Base-by-base conservation (phyloP, 2,113 vertebrate species). In the Sorex araneus region DNA sequence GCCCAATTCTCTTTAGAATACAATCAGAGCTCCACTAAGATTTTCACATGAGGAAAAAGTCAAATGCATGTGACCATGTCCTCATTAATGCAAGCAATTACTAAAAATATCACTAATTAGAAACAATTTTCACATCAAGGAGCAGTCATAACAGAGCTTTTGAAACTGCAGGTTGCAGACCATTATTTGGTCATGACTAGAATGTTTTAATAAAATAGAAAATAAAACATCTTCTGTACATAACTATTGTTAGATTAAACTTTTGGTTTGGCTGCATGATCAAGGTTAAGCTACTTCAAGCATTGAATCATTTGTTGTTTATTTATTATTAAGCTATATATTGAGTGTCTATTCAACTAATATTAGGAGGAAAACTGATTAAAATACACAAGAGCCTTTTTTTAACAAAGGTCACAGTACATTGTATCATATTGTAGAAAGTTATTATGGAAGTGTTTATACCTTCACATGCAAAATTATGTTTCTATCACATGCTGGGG, bases 61-160 rank as follows among this genome's bases (percentile, higher is more conserved):
- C n/a, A 87, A 92, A 93, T 66, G 3, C 40, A 87, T 79, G 66
- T 91, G 40, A 88, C 83, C 40, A 40, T 75, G 21, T 78, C 27
- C 60, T 92, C 94, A 94, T 83, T 67, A 92, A 87, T 64, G 27
- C 18, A 84, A 74, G 27, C 18, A 84, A 74, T 90, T 85, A 63
- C 86, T 94, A 93, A 95, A 96, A 94, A 82, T 94, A 70, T 85
- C 64, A 57, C 74, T 90, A 94, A 94, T 92, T 78, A 57, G 19
- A 32, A 95, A 77, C 8, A 87, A 94, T 92, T 96, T 96, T 94
- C 83, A 82, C 32, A 91, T 95, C 94, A 94, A 6, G 86, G 84
- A 82, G 34, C 30, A 86, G 23, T 91, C 87, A 95, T 84, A 95
- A 95, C 89, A 94, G 67, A 75, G 27, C 32, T 83, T 95, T 40